These are phyloP conservation scores for Pagetopsis macropterus DNA, from an alignment of 2,797 vertebrate genomes.

Conservation along the genomic window DNA sequence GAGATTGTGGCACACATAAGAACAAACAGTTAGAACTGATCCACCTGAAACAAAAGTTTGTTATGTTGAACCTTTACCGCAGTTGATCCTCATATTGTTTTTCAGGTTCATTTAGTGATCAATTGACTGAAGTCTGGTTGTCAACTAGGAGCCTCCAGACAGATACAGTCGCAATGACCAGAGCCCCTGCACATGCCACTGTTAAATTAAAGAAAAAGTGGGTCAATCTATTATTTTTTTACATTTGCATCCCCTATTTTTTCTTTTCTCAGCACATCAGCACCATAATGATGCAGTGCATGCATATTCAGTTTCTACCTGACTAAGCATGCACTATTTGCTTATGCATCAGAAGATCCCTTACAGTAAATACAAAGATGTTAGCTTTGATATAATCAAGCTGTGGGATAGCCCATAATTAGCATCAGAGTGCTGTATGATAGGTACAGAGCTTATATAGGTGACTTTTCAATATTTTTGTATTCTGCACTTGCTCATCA, in stretches of 20 bases:
- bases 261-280: slow-evolving; percentile 1
- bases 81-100: slow-evolving; percentile 7
- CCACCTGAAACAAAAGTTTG: slow-evolving; percentile 12
- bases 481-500: background rate
- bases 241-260: slow-evolving; percentile 12
- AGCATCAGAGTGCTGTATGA: slow-evolving; percentile 20
- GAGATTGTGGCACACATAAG: slow-evolving; percentile 42
- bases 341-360: background rate
- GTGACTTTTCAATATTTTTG: background rate
- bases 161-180: background rate
- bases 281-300: slow-evolving; percentile 5
- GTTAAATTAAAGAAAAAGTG: background rate
- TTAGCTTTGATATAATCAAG: slow-evolving; percentile 28
- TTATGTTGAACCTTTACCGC: slow-evolving; percentile 2
- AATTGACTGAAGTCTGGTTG: background rate
- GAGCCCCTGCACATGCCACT: background rate
- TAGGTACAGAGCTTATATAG: slow-evolving; percentile 9
- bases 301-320: background rate
- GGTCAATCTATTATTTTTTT: background rate
- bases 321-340: no score
- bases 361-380: slow-evolving; percentile 14
- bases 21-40: slow-evolving; percentile 38
- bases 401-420: slow-evolving; percentile 2
- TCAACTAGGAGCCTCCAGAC: background rate
- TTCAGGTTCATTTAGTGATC: background rate